A percentile compares a stretch with the other conserved stretches of the same genome.
Evolutionary conservation across 2,113 vertebrate species (phyloP).

Genomic region (Otolemur garnettii): DNA sequence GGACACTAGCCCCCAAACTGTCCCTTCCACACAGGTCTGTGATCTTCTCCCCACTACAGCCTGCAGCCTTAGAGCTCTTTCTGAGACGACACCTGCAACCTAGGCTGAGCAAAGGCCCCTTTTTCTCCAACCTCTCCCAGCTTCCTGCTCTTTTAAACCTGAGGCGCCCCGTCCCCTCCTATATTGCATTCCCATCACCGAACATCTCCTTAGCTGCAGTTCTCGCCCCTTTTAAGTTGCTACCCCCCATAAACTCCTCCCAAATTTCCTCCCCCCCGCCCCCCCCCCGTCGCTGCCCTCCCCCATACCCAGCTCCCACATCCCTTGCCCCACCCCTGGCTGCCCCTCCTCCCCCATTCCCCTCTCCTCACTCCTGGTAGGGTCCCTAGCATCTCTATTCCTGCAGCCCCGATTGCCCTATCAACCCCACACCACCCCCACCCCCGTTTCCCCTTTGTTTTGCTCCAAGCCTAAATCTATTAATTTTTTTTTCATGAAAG

Average conservation of each 20-base stretch:
- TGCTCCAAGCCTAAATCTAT: slow-evolving; percentile 63
- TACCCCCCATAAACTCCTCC: slow-evolving; percentile 86
- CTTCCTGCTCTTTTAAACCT: slow-evolving; percentile 96
- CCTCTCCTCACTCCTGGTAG: not conserved
- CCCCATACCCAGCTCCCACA: not conserved
- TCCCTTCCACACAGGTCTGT: slow-evolving; percentile 93
- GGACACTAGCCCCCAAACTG: slow-evolving; percentile 55
- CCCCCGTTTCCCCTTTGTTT: slow-evolving; percentile 84
- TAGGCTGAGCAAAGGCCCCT: slow-evolving; percentile 94
- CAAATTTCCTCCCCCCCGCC: slow-evolving; percentile 87
- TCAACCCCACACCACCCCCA: slow-evolving; percentile 67
- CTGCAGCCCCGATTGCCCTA: slow-evolving; percentile 24
- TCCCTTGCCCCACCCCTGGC: slow-evolving; percentile 47
- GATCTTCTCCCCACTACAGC: slow-evolving; percentile 95
- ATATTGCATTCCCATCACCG: slow-evolving; percentile 93
- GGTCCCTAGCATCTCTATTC: slow-evolving; percentile 11
- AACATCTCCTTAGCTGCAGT: slow-evolving; percentile 86
- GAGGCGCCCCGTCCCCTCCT: slow-evolving; percentile 96
- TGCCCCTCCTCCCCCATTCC: slow-evolving; percentile 58
- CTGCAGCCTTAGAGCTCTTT: slow-evolving; percentile 95
- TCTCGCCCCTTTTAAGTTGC: slow-evolving; percentile 85
- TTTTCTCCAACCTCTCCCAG: slow-evolving; percentile 95
- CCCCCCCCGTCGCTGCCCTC: slow-evolving; percentile 58
- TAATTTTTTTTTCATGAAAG: no score
- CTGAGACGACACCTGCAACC: slow-evolving; percentile 98